Conservation (phyloP, 1,140 invertebrate species). For the Formica selysi region DNA sequence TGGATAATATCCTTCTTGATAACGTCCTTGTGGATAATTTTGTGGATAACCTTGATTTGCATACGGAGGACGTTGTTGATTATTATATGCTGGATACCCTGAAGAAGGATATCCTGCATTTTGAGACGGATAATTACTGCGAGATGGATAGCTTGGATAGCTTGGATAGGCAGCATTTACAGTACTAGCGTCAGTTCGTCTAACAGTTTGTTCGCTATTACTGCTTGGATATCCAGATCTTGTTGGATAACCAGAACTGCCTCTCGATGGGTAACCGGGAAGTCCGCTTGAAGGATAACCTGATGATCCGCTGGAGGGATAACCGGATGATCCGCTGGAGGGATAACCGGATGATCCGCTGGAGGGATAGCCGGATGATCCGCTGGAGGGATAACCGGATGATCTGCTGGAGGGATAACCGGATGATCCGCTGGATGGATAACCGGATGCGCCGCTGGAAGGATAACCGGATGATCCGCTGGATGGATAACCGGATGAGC, state of each 20-base stretch:
- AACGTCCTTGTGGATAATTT: slow-evolving; percentile 25
- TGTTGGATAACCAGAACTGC: slow-evolving; percentile 68
- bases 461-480: slow-evolving; percentile 60
- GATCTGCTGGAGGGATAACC: slow-evolving; percentile 68
- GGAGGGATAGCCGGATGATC: slow-evolving; percentile 53
- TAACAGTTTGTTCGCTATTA: slow-evolving; percentile 49
- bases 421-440: slow-evolving; percentile 60
- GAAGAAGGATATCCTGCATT: slow-evolving; percentile 26
- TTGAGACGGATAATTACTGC: slow-evolving; percentile 8
- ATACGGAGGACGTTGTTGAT: slow-evolving; percentile 59
- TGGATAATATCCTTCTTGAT: slow-evolving; percentile 51
- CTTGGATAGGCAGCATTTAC: slow-evolving; percentile 73
- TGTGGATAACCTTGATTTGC: slow-evolving; percentile 53
- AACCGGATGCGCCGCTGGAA: slow-evolving; percentile 41
- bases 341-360: slow-evolving; percentile 60
- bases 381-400: slow-evolving; percentile 63
- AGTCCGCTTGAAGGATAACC: slow-evolving; percentile 66
- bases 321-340: neutral
- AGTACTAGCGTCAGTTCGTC: slow-evolving; percentile 53
- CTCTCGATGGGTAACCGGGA: slow-evolving; percentile 68
- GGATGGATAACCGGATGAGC: slow-evolving; percentile 60
- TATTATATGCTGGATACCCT: slow-evolving; percentile 56
- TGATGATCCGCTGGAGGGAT: slow-evolving; percentile 58
- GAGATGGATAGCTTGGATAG: slow-evolving; percentile 36
- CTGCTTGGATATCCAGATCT: slow-evolving; percentile 33